Base-by-base conservation (phyloP, 1,140 invertebrate species). In the Zophobas atratus region DNA sequence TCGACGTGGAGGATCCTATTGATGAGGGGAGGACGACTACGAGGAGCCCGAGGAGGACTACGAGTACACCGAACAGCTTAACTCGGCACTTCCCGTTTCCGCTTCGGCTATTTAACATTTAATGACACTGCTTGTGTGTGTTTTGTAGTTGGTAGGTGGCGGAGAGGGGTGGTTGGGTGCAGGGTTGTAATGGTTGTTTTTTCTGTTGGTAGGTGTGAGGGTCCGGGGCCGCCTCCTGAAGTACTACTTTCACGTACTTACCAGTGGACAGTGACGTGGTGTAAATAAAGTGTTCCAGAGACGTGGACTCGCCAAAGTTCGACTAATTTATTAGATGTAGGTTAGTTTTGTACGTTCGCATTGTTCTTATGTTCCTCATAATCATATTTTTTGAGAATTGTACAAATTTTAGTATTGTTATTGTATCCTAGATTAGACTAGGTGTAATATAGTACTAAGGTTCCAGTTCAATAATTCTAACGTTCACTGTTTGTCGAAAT, bases 31-130 rank as follows among this genome's bases (percentile, higher is more conserved):
- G 1, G 88, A 87, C 73, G 88, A 90, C 82, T 89, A 90, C 72
- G 87, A 87, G 43, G 87, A 88, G 77, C 86, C 85, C 46, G 88
- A 88, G 80, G 88, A 89, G 32, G 89, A 90, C 48, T 89, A 90
- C 83, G 89, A 90, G 82, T 90, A 90, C 86, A 85, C 87, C n/a
- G 89, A 90, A 36, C 82, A 84, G 41, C 78, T 82, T 39, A 86
- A 86, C 76, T 82, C 84, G 34, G 85, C 85, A n/a, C 74, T 86
- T 43, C 82, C 38, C 70, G 75, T 84, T 35, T 84, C 83, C 33
- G 82, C 83, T 70, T 84, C 83, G 53, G 80, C 81, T 49, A 84
- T 84, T 81, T 84, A 84, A 84, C 82, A 82, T 76, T 75, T 75
- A 57, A 75, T 75, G 57, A 46, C 41, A 56, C 49, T 67, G 60